Conservation (phyloP, 2,888 invertebrate species). For the Philereme vetulata region DNA sequence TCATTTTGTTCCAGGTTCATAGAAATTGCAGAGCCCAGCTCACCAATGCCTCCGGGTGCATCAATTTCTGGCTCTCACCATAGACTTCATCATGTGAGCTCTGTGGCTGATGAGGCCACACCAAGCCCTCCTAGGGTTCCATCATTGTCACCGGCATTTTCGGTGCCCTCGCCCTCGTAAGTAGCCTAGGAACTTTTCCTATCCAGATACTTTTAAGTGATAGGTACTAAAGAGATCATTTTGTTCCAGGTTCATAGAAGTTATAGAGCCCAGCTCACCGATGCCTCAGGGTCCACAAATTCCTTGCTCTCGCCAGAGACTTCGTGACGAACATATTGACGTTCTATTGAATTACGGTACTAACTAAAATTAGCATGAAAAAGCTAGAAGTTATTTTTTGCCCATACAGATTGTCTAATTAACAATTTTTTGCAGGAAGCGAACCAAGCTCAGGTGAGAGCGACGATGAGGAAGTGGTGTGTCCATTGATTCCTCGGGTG, state of each 20-base stretch:
- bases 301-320: background rate
- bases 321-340: background rate
- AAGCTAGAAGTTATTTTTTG: too few relatives aligned
- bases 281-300: background rate
- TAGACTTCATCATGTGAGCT: background rate
- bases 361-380: too few relatives aligned
- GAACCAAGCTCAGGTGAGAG: constrained; percentile 6
- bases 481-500: constrained; percentile 1
- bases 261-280: constrained; percentile 2
- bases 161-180: constrained; percentile 1
- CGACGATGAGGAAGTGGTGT: constrained; percentile 1
- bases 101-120: too few relatives aligned
- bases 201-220: constrained; percentile 2
- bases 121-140: too few relatives aligned
- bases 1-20: constrained; percentile 6
- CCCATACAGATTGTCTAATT: background rate
- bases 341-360: too few relatives aligned
- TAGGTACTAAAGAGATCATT: constrained; percentile 3
- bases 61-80: background rate
- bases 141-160: too few relatives aligned
- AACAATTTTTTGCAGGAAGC: constrained; percentile 6
- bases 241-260: constrained; percentile 7
- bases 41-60: background rate
- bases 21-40: constrained; percentile 3
- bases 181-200: constrained; percentile 5